A percentile compares a stretch with the other conserved stretches of the same genome.
phyloP scores from a whole-genome alignment of 1,140 invertebrate species.

The Penaeus indicus region DNA sequence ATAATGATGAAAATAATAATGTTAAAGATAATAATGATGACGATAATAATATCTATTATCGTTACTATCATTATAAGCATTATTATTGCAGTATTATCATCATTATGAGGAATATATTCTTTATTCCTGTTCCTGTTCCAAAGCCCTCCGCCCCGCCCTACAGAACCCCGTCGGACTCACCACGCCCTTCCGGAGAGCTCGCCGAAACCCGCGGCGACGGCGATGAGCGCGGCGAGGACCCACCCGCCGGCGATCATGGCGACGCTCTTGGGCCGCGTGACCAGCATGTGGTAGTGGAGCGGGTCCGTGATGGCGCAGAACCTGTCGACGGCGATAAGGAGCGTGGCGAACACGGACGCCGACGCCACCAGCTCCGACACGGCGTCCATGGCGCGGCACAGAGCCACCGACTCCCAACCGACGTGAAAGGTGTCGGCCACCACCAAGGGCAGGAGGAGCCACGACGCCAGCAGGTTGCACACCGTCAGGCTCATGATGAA shows the following conservation, averaged over 20 bases:
- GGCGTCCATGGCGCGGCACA: slow-evolving; percentile 74
- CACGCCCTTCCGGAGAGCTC: slow-evolving; percentile 69
- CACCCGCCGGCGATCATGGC: slow-evolving; percentile 79
- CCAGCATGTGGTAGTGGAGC: slow-evolving; percentile 83
- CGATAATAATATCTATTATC: too few relatives aligned
- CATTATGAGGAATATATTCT: too few relatives aligned
- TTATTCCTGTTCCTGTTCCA: too few relatives aligned
- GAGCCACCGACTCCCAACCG: slow-evolving; percentile 21
- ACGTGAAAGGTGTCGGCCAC: slow-evolving; percentile 71
- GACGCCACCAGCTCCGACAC: slow-evolving; percentile 73
- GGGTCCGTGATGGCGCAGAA: slow-evolving; percentile 90
- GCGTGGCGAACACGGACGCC: slow-evolving; percentile 79
- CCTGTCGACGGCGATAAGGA: slow-evolving; percentile 87
- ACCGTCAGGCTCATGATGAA: slow-evolving; percentile 80
- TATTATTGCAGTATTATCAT: too few relatives aligned
- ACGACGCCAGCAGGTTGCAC: slow-evolving; percentile 78
- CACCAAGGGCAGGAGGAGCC: slow-evolving; percentile 76
- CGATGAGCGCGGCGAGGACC: slow-evolving; percentile 73
- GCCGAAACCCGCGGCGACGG: slow-evolving; percentile 73
- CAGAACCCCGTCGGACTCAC: slow-evolving; percentile 33
- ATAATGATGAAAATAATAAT: too few relatives aligned
- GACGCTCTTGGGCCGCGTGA: slow-evolving; percentile 81
- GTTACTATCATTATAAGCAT: too few relatives aligned
- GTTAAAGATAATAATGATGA: too few relatives aligned
- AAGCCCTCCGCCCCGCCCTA: too few relatives aligned